phyloP scores from a whole-genome alignment of 2,888 invertebrate species.

The Cephalotes varians region DNA sequence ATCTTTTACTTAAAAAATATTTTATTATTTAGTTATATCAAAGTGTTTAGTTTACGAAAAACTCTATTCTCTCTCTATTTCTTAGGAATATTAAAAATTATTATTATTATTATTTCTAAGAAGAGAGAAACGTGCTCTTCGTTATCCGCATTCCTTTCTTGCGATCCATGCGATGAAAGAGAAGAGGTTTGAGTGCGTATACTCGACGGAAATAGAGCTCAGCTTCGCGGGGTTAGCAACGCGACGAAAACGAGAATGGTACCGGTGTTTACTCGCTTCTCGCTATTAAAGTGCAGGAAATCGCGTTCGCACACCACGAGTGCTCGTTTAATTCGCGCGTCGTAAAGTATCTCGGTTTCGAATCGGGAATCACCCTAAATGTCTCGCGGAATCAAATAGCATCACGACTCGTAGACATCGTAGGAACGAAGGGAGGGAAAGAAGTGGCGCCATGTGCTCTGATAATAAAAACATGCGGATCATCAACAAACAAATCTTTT shows the following conservation, averaged over 20 bases:
- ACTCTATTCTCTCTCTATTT: background rate
- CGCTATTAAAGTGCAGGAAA: constrained; percentile 55
- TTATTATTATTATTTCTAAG: background rate
- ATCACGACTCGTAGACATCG: background rate
- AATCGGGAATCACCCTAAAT: constrained; percentile 20
- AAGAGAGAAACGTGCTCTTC: constrained; percentile 52
- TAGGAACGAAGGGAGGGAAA: background rate
- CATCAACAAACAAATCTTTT: background rate
- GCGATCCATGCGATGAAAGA: constrained; percentile 45
- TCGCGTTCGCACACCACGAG: constrained; percentile 50
- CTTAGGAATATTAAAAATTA: background rate
- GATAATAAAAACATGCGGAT: background rate
- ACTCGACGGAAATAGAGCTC: constrained; percentile 67
- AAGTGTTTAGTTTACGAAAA: background rate
- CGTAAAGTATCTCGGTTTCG: constrained; percentile 47
- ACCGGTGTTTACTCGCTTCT: constrained; percentile 52
- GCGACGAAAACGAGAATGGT: constrained; percentile 56
- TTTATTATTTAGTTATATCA: background rate
- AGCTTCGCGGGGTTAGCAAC: constrained; percentile 51
- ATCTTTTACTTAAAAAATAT: background rate
- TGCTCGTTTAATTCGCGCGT: constrained; percentile 55
- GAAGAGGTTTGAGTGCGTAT: constrained; percentile 47
- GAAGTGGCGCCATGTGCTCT: constrained; percentile 11
- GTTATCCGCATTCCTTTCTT: constrained; percentile 70
- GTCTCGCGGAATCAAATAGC: constrained; percentile 1